Percentiles rank a stretch among this genome's conserved stretches.
Conservation (phyloP, 2,113 vertebrate genomes). For the Spermophilus dauricus region DNA sequence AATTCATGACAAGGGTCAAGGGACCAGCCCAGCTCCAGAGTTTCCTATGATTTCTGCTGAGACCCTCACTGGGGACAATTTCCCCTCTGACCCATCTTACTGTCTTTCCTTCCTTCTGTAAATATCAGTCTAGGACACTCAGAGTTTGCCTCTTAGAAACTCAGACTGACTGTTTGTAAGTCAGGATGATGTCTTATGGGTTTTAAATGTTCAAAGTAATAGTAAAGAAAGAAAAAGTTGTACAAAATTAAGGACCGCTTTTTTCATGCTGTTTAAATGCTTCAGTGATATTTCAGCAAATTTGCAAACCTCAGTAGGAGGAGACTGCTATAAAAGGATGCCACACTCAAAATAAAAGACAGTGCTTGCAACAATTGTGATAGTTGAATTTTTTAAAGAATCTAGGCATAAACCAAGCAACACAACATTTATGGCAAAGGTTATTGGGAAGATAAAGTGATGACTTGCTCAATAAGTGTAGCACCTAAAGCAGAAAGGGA, state of each 20-base stretch:
- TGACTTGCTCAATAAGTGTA: not conserved
- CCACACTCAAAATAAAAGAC: not conserved
- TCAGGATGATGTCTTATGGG: not conserved
- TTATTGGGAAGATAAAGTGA: not conserved
- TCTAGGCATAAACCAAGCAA: not conserved
- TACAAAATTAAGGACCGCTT: not conserved
- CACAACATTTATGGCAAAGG: not conserved
- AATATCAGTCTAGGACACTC: not conserved
- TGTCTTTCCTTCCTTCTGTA: not conserved
- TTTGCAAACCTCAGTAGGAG: not conserved
- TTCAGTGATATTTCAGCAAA: not conserved
- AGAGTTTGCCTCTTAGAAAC: not conserved
- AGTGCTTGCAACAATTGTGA: not conserved
- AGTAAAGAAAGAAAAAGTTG: not conserved
- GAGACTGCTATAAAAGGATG: not conserved
- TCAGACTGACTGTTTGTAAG: not conserved
- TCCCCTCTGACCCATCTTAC: not conserved
- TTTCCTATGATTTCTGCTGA: not conserved
- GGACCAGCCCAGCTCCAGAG: accelerated
- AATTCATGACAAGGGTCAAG: not conserved
- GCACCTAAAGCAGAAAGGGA: not conserved
- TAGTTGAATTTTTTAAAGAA: not conserved
- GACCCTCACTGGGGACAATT: not conserved
- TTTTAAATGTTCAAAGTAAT: not conserved
- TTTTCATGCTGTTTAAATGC: not conserved